Percentiles rank a stretch among this genome's conserved stretches.
Evolutionary conservation across 2,888 invertebrate species (phyloP).

Genomic region (Gordius sp.): DNA sequence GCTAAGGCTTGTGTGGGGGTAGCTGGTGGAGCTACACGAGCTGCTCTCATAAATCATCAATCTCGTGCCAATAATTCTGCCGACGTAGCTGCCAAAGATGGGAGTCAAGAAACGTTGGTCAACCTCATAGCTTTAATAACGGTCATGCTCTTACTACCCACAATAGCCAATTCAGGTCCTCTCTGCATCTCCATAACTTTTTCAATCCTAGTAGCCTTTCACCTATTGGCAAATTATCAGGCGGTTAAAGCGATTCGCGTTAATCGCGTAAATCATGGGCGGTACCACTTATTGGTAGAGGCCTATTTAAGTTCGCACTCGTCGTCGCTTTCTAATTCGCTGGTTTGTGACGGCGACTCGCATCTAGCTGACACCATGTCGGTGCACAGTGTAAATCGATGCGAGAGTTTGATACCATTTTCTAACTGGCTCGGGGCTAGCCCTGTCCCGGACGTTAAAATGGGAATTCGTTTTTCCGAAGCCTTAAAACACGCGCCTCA

Average conservation of each 20-base stretch:
- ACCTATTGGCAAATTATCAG: conserved; percentile 57
- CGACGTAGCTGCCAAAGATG: conserved; percentile 62
- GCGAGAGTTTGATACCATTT: not conserved
- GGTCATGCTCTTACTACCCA: conserved; percentile 46
- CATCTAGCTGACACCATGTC: too few species aligned
- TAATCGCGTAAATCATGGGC: conserved; percentile 49
- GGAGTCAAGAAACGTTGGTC: conserved; percentile 81
- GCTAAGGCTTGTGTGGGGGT: conserved; percentile 33
- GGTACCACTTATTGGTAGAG: conserved; percentile 44
- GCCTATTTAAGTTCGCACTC: too few species aligned
- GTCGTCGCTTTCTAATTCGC: too few species aligned
- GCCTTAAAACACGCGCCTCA: not conserved
- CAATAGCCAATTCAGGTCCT: conserved; percentile 27
- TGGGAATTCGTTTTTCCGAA: not conserved
- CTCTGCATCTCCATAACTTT: conserved; percentile 44
- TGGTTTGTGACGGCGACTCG: too few species aligned
- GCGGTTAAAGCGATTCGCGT: conserved; percentile 55
- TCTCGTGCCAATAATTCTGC: conserved; percentile 63
- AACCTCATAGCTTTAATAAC: conserved; percentile 56
- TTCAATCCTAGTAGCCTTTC: conserved; percentile 43
- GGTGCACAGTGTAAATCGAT: not conserved
- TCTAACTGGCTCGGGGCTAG: not conserved
- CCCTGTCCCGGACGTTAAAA: not conserved
- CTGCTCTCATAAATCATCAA: conserved; percentile 26
- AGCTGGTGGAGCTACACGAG: conserved; percentile 55